These are phyloP conservation scores for Mystacides longicornis DNA, from an alignment of 2,888 invertebrate species.

Conservation along the genomic window DNA sequence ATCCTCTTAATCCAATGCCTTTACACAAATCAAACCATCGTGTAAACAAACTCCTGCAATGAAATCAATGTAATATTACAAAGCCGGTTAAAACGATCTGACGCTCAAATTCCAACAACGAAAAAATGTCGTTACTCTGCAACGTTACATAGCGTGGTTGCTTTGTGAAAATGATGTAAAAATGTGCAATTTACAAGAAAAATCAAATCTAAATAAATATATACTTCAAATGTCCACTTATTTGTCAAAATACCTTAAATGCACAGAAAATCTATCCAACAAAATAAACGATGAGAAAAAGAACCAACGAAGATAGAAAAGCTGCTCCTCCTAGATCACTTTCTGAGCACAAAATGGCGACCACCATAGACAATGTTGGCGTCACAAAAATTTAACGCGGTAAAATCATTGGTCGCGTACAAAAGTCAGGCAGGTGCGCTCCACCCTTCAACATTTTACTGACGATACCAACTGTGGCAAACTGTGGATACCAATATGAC, in stretches of 20 bases:
- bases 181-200: neutral
- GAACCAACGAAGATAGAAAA: conserved; percentile 13
- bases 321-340: conserved; percentile 7
- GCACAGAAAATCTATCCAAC: conserved; percentile 1
- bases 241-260: conserved; percentile 3
- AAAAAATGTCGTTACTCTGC: neutral
- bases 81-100: neutral
- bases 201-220: neutral
- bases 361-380: conserved; percentile 11
- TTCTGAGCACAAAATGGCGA: conserved; percentile 16
- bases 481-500: no score
- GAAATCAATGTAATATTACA: neutral
- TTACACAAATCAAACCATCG: neutral
- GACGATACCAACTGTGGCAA: no score
- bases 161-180: neutral
- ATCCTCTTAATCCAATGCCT: no score
- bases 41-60: neutral
- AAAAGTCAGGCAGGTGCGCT: no score
- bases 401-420: no score
- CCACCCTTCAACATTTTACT: no score
- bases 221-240: neutral
- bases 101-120: neutral
- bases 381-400: conserved; percentile 13
- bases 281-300: conserved; percentile 6
- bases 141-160: neutral